phyloP scores from a whole-genome alignment of 1,140 invertebrate genomes.

The Bombus ignitus region DNA sequence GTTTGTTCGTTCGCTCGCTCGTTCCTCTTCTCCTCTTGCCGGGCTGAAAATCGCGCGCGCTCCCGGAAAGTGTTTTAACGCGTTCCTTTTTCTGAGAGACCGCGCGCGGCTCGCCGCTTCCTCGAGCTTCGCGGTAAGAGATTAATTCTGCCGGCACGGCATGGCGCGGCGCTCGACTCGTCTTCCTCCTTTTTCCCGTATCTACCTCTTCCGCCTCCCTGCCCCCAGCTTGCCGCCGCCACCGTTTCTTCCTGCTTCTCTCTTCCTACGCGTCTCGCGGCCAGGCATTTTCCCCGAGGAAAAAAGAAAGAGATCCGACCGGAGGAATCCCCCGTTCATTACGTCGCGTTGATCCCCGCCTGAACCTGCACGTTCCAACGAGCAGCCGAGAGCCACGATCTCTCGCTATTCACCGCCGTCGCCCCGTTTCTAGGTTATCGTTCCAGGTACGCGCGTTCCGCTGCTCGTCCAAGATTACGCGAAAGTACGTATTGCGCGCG shows the following conservation, averaged over 20 bases:
- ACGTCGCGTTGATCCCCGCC: conserved; percentile 46
- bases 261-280: conserved; percentile 13
- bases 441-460: conserved; percentile 16
- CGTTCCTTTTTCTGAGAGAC: conserved; percentile 37
- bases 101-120: conserved; percentile 52
- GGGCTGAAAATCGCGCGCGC: conserved; percentile 48
- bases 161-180: conserved; percentile 34
- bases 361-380: conserved; percentile 11
- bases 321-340: conserved; percentile 45
- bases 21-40: conserved; percentile 12
- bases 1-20: conserved; percentile 17
- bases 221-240: neutral
- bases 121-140: conserved; percentile 64
- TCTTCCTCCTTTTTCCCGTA: neutral
- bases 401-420: neutral
- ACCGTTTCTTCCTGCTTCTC: neutral
- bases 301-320: conserved; percentile 17
- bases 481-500: neutral
- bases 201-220: neutral
- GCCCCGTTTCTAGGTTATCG: conserved; percentile 43
- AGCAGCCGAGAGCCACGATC: conserved; percentile 6
- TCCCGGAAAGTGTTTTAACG: conserved; percentile 42
- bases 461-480: neutral
- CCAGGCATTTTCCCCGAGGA: neutral
- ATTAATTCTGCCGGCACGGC: conserved; percentile 61